A percentile compares a stretch with the other conserved stretches of the same genome.
These are phyloP conservation scores for Dexiosoma caninum DNA, from an alignment of 2,888 invertebrate genomes.

Conservation along the genomic window DNA sequence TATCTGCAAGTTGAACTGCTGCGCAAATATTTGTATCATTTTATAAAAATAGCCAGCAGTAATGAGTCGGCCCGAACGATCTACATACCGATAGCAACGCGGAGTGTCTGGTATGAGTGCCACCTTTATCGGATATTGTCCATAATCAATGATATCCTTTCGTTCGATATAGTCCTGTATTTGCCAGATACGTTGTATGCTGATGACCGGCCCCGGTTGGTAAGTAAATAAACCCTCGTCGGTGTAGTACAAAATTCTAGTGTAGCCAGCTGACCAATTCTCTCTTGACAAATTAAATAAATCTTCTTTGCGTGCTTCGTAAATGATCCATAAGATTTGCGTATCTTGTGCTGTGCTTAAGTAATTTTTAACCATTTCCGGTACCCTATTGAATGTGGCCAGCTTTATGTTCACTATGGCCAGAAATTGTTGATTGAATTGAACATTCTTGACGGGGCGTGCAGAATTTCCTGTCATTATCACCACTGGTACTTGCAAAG, in stretches of 20 bases:
- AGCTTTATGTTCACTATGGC: neutral
- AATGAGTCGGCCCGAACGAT: neutral
- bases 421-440: neutral
- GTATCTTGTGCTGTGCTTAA: neutral
- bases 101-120: neutral
- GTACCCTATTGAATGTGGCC: neutral
- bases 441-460: neutral
- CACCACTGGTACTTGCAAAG: neutral
- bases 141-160: neutral
- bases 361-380: neutral
- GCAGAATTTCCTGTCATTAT: neutral
- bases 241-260: neutral
- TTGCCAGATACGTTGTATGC: neutral
- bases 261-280: slow-evolving; percentile 22
- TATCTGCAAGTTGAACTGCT: slow-evolving; percentile 7
- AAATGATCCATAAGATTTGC: slow-evolving; percentile 25
- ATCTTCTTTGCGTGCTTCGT: neutral
- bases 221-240: neutral
- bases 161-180: neutral
- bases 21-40: neutral
- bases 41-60: slow-evolving; percentile 21
- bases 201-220: neutral
- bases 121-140: slow-evolving; percentile 5
- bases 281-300: neutral
- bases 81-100: neutral